A percentile compares a stretch with the other conserved stretches of the same genome.
These are phyloP conservation scores for Reinhardtius hippoglossoides DNA, from an alignment of 2,113 vertebrate genomes.

Conservation along the genomic window DNA sequence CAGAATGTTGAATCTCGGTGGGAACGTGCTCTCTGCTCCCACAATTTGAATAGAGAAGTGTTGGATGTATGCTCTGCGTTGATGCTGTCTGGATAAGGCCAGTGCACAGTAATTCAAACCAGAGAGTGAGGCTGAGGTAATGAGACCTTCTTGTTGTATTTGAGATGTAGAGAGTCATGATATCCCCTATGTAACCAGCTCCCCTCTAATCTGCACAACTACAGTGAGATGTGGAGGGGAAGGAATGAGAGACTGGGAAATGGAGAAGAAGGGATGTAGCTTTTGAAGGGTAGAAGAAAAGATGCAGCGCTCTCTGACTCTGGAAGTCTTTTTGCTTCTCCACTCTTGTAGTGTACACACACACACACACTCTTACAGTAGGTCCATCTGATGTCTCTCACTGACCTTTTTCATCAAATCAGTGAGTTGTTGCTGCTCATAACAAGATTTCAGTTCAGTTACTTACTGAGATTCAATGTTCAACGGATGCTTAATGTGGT, in stretches of 20 bases:
- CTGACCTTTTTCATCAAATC: not conserved
- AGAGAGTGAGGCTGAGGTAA: conserved; percentile 54
- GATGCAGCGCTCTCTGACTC: conserved; percentile 9
- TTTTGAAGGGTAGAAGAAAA: conserved; percentile 25
- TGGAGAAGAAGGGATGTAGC: conserved; percentile 3
- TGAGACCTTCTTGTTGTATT: conserved; percentile 49
- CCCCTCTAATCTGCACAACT: conserved; percentile 53
- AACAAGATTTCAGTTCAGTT: not conserved
- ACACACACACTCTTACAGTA: not conserved
- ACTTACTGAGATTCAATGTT: not conserved
- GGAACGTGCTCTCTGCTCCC: conserved; percentile 41
- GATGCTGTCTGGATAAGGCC: conserved; percentile 71
- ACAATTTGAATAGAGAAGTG: conserved; percentile 50
- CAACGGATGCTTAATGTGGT: not conserved
- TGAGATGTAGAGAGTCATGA: conserved; percentile 49
- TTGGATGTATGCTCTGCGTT: conserved; percentile 47
- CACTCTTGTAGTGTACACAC: too few relatives aligned
- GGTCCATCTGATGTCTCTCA: not conserved
- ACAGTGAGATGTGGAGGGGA: not conserved
- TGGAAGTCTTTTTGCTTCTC: not conserved
- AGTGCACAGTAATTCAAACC: conserved; percentile 70
- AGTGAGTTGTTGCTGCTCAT: not conserved
- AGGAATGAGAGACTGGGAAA: not conserved
- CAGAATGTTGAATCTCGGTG: conserved; percentile 13
- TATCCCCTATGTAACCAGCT: conserved; percentile 59